Evolutionary conservation across 2,113 vertebrate species (phyloP).

Genomic region (Oryzias javanicus): DNA sequence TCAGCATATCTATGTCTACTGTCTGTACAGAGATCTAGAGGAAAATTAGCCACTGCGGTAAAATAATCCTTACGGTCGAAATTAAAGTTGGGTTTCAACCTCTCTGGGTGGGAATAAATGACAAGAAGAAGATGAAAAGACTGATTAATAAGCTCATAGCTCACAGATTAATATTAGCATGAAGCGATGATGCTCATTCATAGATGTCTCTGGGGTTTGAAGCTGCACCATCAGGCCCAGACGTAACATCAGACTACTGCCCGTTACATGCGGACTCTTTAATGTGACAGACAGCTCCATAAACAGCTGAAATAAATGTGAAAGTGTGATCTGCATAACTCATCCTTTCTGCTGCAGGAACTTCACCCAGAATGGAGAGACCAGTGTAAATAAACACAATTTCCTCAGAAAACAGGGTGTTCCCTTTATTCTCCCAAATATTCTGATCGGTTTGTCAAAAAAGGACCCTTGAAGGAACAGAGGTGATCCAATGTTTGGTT

Average conservation of each 20-base stretch:
- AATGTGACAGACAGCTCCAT: constrained; percentile 2
- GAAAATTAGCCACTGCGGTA: not conserved
- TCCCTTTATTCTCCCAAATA: too few species aligned
- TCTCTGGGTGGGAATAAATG: not conserved
- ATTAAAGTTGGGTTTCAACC: not conserved
- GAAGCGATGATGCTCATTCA: not conserved
- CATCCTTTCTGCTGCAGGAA: not conserved
- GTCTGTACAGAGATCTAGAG: not conserved
- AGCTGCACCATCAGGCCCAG: not conserved
- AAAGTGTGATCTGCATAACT: not conserved
- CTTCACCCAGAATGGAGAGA: too few species aligned
- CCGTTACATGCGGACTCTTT: not conserved
- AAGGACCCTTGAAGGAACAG: too few species aligned
- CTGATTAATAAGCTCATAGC: constrained; percentile 6
- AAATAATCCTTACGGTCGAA: not conserved
- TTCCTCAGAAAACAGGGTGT: too few species aligned
- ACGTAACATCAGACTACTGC: too few species aligned
- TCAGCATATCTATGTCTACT: not conserved
- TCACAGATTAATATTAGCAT: not conserved
- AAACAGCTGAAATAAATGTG: constrained; percentile 3
- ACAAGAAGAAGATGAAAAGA: not conserved
- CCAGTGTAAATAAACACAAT: too few species aligned
- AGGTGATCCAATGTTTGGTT: too few species aligned
- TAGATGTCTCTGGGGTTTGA: not conserved
- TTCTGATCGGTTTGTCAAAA: too few species aligned